Evolutionary conservation across 2,888 invertebrate genomes (phyloP).

Genomic region (Melanophora roralis): DNA sequence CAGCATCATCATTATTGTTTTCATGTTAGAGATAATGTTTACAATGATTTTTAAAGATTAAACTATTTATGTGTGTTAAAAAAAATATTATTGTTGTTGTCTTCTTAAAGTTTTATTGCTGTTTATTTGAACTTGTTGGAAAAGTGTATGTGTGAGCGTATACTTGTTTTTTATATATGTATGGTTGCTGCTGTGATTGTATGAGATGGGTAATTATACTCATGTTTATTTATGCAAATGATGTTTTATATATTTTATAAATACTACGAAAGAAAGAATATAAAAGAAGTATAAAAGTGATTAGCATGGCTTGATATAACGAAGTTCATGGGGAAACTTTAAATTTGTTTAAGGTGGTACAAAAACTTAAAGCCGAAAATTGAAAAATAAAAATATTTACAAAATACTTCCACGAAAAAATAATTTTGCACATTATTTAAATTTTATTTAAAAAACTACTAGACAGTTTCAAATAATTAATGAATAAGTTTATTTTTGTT

Average conservation of each 20-base stretch:
- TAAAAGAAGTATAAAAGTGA: too few species aligned
- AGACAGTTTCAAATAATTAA: too few species aligned
- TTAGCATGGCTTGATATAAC: too few species aligned
- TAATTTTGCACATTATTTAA: too few species aligned
- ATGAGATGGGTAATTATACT: not conserved
- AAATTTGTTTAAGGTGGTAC: too few species aligned
- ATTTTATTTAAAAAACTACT: too few species aligned
- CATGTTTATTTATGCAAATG: not conserved
- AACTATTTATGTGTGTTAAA: not conserved
- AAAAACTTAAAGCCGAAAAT: too few species aligned
- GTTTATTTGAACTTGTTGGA: not conserved
- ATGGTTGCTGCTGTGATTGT: not conserved
- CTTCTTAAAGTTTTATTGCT: not conserved
- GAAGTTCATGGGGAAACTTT: too few species aligned
- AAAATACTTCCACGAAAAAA: too few species aligned
- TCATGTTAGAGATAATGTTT: not conserved
- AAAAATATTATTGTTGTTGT: not conserved
- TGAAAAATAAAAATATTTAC: too few species aligned
- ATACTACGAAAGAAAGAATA: too few species aligned
- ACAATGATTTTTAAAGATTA: not conserved
- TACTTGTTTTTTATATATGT: not conserved
- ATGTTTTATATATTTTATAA: not conserved
- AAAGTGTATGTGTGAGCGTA: not conserved
- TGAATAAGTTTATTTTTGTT: too few species aligned
- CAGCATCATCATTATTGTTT: not conserved